Conservation (phyloP, 2,113 vertebrate species). For the Ahaetulla prasina region DNA sequence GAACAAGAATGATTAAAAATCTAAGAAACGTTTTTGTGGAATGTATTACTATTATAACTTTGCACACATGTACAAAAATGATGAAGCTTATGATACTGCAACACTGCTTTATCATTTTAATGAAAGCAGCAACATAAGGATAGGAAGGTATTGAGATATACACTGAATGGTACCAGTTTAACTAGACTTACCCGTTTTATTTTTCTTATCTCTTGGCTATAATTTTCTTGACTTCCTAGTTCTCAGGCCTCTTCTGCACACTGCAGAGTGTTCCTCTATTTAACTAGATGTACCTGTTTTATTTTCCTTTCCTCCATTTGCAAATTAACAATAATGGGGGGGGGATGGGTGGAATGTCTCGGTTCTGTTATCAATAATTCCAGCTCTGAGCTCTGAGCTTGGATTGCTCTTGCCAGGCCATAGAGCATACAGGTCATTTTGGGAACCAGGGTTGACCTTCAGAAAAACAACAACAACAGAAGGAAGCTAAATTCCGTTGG, state of each 20-base stretch:
- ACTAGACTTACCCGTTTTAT: not conserved
- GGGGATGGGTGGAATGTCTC: not conserved
- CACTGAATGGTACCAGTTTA: not conserved
- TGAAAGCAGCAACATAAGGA: not conserved
- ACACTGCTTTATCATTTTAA: not conserved
- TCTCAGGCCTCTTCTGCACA: not conserved
- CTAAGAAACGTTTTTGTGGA: not conserved
- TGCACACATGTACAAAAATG: not conserved
- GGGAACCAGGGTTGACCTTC: slow-evolving; percentile 23
- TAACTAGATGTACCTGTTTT: not conserved
- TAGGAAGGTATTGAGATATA: not conserved
- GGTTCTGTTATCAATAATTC: slow-evolving; percentile 16
- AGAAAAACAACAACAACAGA: slow-evolving; percentile 23
- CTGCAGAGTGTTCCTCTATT: not conserved
- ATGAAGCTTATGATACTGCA: not conserved
- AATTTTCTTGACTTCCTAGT: not conserved
- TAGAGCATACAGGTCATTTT: not conserved
- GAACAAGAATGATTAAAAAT: not conserved
- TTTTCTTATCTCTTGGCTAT: not conserved
- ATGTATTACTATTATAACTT: not conserved
- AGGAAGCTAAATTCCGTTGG: not conserved
- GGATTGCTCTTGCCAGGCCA: not conserved
- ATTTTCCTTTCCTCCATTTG: not conserved
- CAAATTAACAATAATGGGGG: not conserved
- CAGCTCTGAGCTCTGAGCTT: slow-evolving; percentile 12